A percentile compares a stretch with the other conserved stretches of the same genome.
Evolutionary conservation across 2,888 invertebrate species (phyloP).

Genomic region (Athalia cordata): DNA sequence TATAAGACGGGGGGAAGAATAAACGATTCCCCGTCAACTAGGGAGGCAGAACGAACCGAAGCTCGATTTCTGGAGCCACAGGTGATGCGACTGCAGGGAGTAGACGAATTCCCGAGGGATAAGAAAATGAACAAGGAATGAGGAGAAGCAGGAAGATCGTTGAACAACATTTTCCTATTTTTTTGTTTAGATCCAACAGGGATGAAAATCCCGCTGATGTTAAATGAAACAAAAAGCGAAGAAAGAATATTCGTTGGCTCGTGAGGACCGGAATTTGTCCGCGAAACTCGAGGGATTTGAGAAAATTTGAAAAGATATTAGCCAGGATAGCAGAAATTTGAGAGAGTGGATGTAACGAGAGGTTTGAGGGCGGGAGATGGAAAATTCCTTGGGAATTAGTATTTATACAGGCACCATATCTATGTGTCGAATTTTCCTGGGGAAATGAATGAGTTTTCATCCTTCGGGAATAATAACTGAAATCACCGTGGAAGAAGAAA

Average conservation of each 20-base stretch:
- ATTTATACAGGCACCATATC: too few species aligned
- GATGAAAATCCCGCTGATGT: too few species aligned
- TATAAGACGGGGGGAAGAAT: conserved; percentile 7
- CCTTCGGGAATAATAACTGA: too few species aligned
- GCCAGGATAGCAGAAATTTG: conserved; percentile 9
- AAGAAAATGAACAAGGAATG: neutral
- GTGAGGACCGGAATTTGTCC: neutral
- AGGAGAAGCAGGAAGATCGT: neutral
- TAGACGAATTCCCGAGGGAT: neutral
- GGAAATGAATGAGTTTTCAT: too few species aligned
- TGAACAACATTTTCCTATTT: neutral
- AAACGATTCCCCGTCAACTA: conserved; percentile 22
- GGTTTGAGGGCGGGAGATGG: neutral
- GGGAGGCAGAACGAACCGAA: conserved; percentile 3
- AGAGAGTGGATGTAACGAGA: conserved; percentile 5
- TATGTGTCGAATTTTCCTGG: too few species aligned
- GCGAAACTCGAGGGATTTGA: conserved; percentile 19
- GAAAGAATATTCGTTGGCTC: neutral
- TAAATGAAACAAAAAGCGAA: neutral
- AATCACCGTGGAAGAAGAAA: too few species aligned
- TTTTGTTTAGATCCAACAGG: too few species aligned
- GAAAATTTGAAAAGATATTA: conserved; percentile 26
- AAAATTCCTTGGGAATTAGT: neutral
- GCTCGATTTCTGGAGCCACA: neutral
- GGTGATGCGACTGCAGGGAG: neutral